Conservation (phyloP, 2,888 invertebrate species). For the Unio pictorum region DNA sequence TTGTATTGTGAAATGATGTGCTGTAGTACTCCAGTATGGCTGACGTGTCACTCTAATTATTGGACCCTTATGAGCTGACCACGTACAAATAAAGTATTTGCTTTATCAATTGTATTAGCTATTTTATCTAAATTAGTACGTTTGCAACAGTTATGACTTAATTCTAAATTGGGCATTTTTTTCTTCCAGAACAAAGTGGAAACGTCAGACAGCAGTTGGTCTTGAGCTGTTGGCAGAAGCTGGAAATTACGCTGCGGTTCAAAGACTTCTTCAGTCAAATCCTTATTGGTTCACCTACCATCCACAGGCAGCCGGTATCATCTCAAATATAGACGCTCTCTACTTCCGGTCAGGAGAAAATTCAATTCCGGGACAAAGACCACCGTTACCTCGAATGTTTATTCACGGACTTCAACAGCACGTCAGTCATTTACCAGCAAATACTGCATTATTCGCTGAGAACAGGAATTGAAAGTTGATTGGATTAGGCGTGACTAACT, state of each 20-base stretch:
- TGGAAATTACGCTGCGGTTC: conserved; percentile 98
- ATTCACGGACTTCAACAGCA: conserved; percentile 62
- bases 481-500: neutral
- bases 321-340: conserved; percentile 63
- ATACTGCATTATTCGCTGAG: conserved; percentile 49
- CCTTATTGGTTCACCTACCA: conserved; percentile 72
- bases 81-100: too few relatives aligned
- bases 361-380: conserved; percentile 49
- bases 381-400: conserved; percentile 66
- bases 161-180: neutral
- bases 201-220: conserved; percentile 97
- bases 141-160: too few relatives aligned
- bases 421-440: conserved; percentile 53
- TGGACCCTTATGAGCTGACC: too few relatives aligned
- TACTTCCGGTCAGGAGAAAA: conserved; percentile 46
- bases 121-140: too few relatives aligned
- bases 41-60: too few relatives aligned
- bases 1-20: too few relatives aligned
- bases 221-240: conserved; percentile 96
- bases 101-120: too few relatives aligned
- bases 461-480: conserved; percentile 40
- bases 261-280: conserved; percentile 79
- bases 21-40: too few relatives aligned
- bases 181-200: conserved; percentile 94
- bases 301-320: conserved; percentile 60